phyloP scores from a whole-genome alignment of 2,797 vertebrate species.

The Spinibarbus caldwelli region DNA sequence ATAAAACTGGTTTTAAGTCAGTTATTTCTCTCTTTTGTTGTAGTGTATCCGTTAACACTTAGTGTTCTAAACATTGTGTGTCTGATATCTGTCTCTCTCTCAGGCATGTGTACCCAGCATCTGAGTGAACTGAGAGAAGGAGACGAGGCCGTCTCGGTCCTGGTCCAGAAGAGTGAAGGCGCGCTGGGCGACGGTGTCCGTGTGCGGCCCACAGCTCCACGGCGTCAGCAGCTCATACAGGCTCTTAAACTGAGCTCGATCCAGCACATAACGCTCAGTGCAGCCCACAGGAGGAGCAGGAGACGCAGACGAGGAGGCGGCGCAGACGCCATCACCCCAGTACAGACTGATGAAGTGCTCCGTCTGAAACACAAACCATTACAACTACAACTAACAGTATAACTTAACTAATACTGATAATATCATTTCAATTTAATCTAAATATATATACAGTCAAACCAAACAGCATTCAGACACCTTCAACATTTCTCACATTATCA shows the following conservation, averaged over 20 bases:
- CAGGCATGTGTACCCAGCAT: conserved; percentile 82
- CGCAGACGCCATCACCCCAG: conserved; percentile 79
- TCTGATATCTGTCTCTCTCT: too few relatives aligned
- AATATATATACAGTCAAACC: too few relatives aligned
- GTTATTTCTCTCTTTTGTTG: too few relatives aligned
- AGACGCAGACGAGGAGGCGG: not conserved
- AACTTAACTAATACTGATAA: too few relatives aligned
- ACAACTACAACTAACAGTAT: too few relatives aligned
- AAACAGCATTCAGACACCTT: too few relatives aligned
- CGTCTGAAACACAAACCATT: conserved; percentile 74
- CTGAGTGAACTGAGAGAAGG: conserved; percentile 85
- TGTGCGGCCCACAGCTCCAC: conserved; percentile 85
- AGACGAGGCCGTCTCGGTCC: conserved; percentile 81
- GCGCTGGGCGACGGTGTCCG: conserved; percentile 82
- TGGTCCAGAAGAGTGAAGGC: conserved; percentile 90
- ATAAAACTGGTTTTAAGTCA: too few relatives aligned
- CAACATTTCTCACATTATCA: too few relatives aligned
- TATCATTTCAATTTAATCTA: too few relatives aligned
- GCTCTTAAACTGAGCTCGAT: conserved; percentile 85
- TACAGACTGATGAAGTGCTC: conserved; percentile 92
- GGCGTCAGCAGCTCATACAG: conserved; percentile 86
- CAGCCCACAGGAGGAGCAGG: conserved; percentile 67
- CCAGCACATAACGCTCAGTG: conserved; percentile 89
- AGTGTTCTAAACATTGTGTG: too few relatives aligned
- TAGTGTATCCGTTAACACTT: too few relatives aligned